These are phyloP conservation scores for Pseudoatta argentina DNA, from an alignment of 1,140 invertebrate genomes.

Conservation along the genomic window DNA sequence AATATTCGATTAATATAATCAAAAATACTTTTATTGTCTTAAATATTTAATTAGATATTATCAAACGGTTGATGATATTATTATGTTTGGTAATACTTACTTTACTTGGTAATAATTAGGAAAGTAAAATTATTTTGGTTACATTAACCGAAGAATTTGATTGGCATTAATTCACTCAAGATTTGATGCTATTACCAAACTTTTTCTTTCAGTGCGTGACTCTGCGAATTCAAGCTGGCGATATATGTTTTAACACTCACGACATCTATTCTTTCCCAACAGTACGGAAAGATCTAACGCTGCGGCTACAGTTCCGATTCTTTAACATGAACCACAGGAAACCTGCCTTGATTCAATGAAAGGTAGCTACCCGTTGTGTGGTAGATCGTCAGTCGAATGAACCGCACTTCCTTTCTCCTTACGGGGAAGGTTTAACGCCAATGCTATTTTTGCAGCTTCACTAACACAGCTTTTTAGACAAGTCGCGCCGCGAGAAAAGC, in stretches of 20 bases:
- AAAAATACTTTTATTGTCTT: too few relatives aligned
- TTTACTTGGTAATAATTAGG: too few relatives aligned
- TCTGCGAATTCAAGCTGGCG: constrained; percentile 63
- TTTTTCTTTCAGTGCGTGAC: too few relatives aligned
- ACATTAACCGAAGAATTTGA: too few relatives aligned
- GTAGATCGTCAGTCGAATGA: constrained; percentile 66
- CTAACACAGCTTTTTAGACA: constrained; percentile 58
- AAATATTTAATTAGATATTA: too few relatives aligned
- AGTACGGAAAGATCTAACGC: constrained; percentile 97
- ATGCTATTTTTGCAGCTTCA: constrained; percentile 67
- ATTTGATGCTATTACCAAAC: too few relatives aligned
- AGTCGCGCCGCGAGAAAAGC: not conserved
- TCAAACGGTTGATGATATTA: too few relatives aligned
- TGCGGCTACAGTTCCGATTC: constrained; percentile 96
- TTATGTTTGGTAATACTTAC: too few relatives aligned
- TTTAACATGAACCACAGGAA: constrained; percentile 96
- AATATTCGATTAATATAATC: too few relatives aligned
- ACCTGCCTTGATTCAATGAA: constrained; percentile 94
- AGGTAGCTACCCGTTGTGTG: constrained; percentile 81
- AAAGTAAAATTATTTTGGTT: too few relatives aligned
- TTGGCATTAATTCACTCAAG: too few relatives aligned
- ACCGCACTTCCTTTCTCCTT: constrained; percentile 48
- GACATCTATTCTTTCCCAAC: constrained; percentile 87
- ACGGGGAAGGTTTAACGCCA: constrained; percentile 32
- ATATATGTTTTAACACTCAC: constrained; percentile 66